A percentile compares a stretch with the other conserved stretches of the same genome.
These are phyloP conservation scores for Hylaeus volcanicus DNA, from an alignment of 1,140 invertebrate species.

Conservation along the genomic window DNA sequence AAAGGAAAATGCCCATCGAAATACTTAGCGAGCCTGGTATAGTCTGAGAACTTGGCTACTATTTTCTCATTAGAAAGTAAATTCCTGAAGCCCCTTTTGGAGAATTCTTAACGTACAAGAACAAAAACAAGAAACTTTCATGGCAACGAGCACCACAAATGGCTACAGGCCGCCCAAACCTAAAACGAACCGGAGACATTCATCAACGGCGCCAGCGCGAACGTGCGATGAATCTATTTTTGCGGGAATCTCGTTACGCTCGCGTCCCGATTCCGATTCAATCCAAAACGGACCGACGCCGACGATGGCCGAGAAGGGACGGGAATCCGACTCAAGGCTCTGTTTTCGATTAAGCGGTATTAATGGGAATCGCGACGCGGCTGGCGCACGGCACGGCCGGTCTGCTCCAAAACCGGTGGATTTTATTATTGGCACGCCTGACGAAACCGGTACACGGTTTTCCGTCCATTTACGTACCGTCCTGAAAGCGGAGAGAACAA, in stretches of 20 bases:
- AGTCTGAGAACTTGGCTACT: too few relatives aligned
- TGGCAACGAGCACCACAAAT: too few relatives aligned
- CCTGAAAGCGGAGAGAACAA: slow-evolving; percentile 53
- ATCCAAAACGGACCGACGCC: slow-evolving; percentile 30
- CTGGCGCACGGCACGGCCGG: slow-evolving; percentile 1
- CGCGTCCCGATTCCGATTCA: slow-evolving; percentile 22
- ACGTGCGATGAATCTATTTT: slow-evolving; percentile 47
- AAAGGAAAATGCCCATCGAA: too few relatives aligned
- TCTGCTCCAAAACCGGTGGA: slow-evolving; percentile 60
- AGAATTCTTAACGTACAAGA: too few relatives aligned
- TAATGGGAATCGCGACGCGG: slow-evolving; percentile 28
- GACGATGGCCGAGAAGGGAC: background rate
- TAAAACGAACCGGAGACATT: slow-evolving; percentile 13
- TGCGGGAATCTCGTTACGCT: slow-evolving; percentile 15
- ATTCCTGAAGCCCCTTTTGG: too few relatives aligned
- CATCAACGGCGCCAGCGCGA: slow-evolving; percentile 45
- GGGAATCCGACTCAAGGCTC: slow-evolving; percentile 40
- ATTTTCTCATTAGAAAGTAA: too few relatives aligned
- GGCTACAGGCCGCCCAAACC: background rate
- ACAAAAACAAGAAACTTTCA: too few relatives aligned
- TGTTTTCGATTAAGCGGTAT: slow-evolving; percentile 48
- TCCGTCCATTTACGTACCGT: slow-evolving; percentile 62
- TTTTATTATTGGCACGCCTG: slow-evolving; percentile 64
- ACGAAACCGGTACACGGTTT: slow-evolving; percentile 61
- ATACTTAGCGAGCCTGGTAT: too few relatives aligned